Evolutionary conservation across 2,888 invertebrate species (phyloP), one percentile per base, ranked within the genome.

Genomic region (Dynastes grantii): DNA sequence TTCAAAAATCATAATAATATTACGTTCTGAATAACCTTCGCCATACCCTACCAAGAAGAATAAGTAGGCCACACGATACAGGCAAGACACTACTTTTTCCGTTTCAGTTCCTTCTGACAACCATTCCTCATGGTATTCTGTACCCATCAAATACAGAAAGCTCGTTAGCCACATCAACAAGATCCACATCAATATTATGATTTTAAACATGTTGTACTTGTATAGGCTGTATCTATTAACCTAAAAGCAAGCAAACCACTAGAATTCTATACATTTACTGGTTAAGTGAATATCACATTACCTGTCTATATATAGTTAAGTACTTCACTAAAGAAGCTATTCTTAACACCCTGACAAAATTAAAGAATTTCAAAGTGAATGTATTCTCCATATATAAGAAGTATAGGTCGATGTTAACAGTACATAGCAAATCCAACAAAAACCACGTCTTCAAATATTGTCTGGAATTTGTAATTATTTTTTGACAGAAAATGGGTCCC

Each of bases 401-500:
- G 8, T 29, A 67, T 45, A 22, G 6, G 70, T 85, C 85, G 4
- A 86, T 75, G 0, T 88, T 88, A 2, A 88, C 22, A 2, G 85
- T 82, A 0, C 88, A 85, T 13, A 88, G 13, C 8, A 87, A 4
- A 68, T 88, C 87, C 6, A 87, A 37, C 0, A 86, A 27, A 68
- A 89, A 88, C 65, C 77, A 85, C 2, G 84, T 82, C 64, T 80
- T 85, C 1, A 88, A 32, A 78, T 88, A 88, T 58, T 86, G 84
- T 6, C 88, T 88, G 80, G 13, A 83, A 82, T 65, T 29, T 13
- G 9, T 32, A 5, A 5, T 32, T 32, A 32, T 0, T 32, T 32
- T 32, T 16, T 16, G 16, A 16, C 16, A 16, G 16, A 16, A 16
- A 16, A 16, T 16, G 16, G 16, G 16, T 16, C 16, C 16, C 16